Percentiles rank a stretch among this genome's conserved stretches.
Evolutionary conservation across 1,140 invertebrate genomes (phyloP).

Genomic region (Drosophila azteca): DNA sequence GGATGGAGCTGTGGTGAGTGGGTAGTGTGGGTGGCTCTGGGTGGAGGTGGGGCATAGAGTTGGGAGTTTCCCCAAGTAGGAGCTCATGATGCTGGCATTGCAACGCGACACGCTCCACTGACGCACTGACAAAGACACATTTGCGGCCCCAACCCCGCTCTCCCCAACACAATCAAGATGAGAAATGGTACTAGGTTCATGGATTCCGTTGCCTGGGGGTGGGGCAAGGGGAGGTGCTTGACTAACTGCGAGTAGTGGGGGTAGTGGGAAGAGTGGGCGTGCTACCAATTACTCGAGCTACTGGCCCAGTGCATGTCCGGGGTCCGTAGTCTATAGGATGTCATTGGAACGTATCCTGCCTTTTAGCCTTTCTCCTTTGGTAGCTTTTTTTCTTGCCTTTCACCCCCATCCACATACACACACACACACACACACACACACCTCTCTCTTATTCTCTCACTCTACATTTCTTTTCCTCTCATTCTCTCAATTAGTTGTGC

Average conservation of each 20-base stretch:
- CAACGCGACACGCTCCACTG: conserved; percentile 63
- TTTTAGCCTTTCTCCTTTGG: conserved; percentile 19
- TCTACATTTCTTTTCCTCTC: too few relatives aligned
- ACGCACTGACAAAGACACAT: conserved; percentile 78
- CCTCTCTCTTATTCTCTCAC: too few relatives aligned
- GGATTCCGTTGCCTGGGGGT: neutral
- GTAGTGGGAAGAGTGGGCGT: neutral
- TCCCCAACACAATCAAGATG: conserved; percentile 23
- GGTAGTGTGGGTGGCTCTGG: neutral
- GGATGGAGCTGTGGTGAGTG: neutral
- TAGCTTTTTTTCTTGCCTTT: conserved; percentile 2
- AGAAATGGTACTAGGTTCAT: conserved; percentile 31
- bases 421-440: too few relatives aligned
- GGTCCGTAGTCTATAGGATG: conserved; percentile 28
- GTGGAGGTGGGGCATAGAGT: neutral
- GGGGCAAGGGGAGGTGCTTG: neutral
- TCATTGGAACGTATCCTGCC: conserved; percentile 64
- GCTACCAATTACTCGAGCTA: conserved; percentile 76
- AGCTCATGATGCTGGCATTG: conserved; percentile 24
- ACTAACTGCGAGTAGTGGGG: neutral
- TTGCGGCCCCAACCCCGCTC: conserved; percentile 39
- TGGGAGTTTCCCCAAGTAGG: neutral
- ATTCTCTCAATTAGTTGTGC: conserved; percentile 41
- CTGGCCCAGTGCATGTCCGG: conserved; percentile 53
- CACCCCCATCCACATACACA: too few relatives aligned